phyloP scores from a whole-genome alignment of 2,888 invertebrate species.

The Eupithecia subumbrata region DNA sequence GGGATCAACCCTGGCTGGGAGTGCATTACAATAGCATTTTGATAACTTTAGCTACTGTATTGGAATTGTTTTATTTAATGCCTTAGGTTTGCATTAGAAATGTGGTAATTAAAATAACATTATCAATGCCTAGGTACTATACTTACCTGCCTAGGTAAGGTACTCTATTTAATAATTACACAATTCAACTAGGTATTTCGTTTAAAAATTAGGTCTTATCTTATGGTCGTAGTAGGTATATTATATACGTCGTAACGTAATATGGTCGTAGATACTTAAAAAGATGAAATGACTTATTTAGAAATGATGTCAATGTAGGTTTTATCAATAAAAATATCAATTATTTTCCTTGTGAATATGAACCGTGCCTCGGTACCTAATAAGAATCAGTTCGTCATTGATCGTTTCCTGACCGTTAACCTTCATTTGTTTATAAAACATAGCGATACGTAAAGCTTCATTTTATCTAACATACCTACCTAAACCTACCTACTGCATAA shows the following conservation, averaged over 20 bases:
- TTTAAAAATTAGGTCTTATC: no score
- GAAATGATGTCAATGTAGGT: conserved; percentile 19
- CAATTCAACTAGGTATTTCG: neutral
- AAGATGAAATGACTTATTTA: neutral
- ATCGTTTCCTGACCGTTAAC: conserved; percentile 37
- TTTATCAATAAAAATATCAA: neutral
- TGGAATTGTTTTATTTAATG: neutral
- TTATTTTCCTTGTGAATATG: conserved; percentile 3
- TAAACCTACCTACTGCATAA: conserved; percentile 23
- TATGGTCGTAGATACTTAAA: no score
- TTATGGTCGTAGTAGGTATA: no score
- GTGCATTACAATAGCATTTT: no score
- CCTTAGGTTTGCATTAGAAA: neutral
- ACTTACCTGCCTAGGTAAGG: no score
- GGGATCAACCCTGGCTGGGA: no score
- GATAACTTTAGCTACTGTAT: neutral
- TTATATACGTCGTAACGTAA: no score
- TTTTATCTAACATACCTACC: conserved; percentile 31
- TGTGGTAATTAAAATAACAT: neutral
- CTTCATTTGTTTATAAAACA: conserved; percentile 34
- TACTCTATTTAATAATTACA: neutral
- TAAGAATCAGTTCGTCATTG: neutral
- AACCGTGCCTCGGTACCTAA: neutral
- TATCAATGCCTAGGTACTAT: neutral
- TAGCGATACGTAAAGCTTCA: conserved; percentile 37